Evolutionary conservation across 2,797 vertebrate species (phyloP), one percentile per base, ranked within the genome.

Genomic region (Rhabdomys pumilio): DNA sequence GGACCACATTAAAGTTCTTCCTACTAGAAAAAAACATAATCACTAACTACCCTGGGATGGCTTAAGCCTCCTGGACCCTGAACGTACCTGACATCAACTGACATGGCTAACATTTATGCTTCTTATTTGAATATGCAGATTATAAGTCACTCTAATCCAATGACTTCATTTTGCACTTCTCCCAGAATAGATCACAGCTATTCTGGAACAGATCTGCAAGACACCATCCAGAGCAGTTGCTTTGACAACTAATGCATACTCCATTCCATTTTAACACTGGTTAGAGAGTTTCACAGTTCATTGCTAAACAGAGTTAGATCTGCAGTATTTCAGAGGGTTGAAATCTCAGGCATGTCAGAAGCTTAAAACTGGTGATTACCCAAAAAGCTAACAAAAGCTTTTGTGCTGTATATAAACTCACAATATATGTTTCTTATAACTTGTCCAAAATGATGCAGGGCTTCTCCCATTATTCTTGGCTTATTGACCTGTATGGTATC

Each of bases 121-220:
- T 61, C 7, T 92, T 29, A 61, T 76, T 84, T 79, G n/a, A 83
- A 31, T 83, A 84, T 80, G 55, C 50, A 90, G 55, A 65, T 75
- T 90, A 19, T 76, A 96, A 94, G 55, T 29, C 29, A 94, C 41
- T 91, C 9, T 26, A 80, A 53, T 93, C 31, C 41, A 93, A 38
- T 83, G 34, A 87, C 89, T 91, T 91, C n/a, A 1, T 89, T 92
- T 95, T 73, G 63, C 41, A 9, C n/a, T 90, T 96, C 19, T 75
- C 29, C 61, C 82, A 76, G 92, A 92, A 89, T 89, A 91, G 73
- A 92, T 7, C 41, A 94, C 75, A 94, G 50, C 73, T 94, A 75
- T 83, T 94, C n/a, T 94, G 89, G 55, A 93, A 82, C 59, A 85
- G 77, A 95, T 83, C 29, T 90, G 20, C 5, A 82, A 86, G 94